Base-by-base conservation (phyloP, 1,140 invertebrate species). In the Fopius arisanus region DNA sequence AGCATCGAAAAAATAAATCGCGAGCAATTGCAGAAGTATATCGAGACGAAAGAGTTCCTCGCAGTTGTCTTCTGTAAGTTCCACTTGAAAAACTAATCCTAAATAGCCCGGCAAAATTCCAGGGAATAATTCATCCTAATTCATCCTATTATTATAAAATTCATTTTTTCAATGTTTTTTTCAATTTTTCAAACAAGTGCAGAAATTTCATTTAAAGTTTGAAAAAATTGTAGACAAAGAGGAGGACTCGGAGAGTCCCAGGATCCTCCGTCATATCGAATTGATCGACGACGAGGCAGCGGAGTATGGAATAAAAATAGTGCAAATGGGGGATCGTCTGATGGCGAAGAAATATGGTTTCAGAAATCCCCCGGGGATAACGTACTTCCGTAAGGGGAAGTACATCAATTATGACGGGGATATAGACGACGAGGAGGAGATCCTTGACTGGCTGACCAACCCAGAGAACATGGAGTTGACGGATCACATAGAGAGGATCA, bases 311-410 rank as follows among this genome's bases (percentile, higher is more conserved):
- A 96, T 97, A 76, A 95, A 96, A 88, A 93, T 98, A 70, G 95
- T 96, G 0, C 96, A 97, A 89, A 95, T 95, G 88, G 92, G 91
- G 79, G 96, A 98, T 87, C 90, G 93, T 21, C 82, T 97, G 16
- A 97, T 98, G 94, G 96, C 96, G 1, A 98, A 98, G 85, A 98
- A 97, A 83, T 97, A 96, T 85, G 96, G 96, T 1, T 96, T 92
- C 81, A 90, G 96, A 77, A 94, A 95, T 83, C 95, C 95, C 29
- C 96, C 96, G 0, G 96, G 96, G 0, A 92, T 97, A 1, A 95
- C 95, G 10, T 97, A 96, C 81, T 97, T 97, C 88, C 91, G 96
- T 37, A 96, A 96, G 87, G 94, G 92, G 54, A 97, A 97, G 87
- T 92, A 92, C 62, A 96, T 97, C 10, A 96, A 96, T 83, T 97